phyloP scores from a whole-genome alignment of 1,140 invertebrate species.

The Solen grandis region DNA sequence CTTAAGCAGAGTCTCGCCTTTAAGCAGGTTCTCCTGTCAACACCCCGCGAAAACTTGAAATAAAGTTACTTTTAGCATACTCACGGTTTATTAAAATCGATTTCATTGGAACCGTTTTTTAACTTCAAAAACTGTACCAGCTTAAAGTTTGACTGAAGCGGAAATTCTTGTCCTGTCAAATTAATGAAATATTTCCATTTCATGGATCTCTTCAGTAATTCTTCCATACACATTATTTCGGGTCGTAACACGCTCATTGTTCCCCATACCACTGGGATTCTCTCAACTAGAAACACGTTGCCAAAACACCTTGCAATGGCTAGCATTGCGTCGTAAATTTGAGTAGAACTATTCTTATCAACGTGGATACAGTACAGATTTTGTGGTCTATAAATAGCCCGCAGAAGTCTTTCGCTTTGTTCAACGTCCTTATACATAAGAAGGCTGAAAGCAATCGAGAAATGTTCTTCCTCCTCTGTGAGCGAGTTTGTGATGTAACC shows the following conservation, averaged over 20 bases:
- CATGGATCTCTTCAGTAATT: slow-evolving; percentile 63
- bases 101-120: no score
- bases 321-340: slow-evolving; percentile 48
- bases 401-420: slow-evolving; percentile 71
- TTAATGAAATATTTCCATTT: no score
- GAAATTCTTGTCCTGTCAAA: no score
- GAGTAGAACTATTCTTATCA: slow-evolving; percentile 65
- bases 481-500: slow-evolving; percentile 61
- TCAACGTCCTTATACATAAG: slow-evolving; percentile 69
- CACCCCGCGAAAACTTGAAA: no score
- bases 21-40: no score
- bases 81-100: no score
- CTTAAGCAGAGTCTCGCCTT: no score
- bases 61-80: no score
- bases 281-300: slow-evolving; percentile 69
- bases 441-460: no score
- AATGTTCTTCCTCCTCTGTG: slow-evolving; percentile 63
- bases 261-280: slow-evolving; percentile 64
- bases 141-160: slow-evolving; percentile 72
- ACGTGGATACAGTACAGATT: slow-evolving; percentile 78
- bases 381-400: slow-evolving; percentile 76
- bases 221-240: slow-evolving; percentile 73
- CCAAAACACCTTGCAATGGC: slow-evolving; percentile 66
- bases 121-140: slow-evolving; percentile 71
- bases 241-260: slow-evolving; percentile 64